Conservation (phyloP, 2,113 vertebrate species). For the Calidris pygmaea region DNA sequence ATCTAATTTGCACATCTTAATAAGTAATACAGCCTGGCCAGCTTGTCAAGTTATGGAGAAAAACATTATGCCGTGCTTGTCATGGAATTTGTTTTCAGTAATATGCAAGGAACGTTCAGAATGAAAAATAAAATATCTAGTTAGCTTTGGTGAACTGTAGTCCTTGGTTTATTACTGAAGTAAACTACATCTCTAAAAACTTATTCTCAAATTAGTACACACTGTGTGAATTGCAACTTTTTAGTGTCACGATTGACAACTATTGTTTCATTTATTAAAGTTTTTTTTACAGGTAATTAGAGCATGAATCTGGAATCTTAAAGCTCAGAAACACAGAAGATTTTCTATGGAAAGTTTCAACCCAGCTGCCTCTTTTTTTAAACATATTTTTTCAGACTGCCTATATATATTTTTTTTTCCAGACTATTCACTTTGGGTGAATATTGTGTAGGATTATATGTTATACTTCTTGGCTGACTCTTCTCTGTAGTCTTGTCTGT, state of each 20-base stretch:
- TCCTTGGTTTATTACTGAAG: neutral
- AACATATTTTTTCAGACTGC: neutral
- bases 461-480: neutral
- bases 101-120: neutral
- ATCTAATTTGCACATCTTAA: neutral
- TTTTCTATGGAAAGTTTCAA: neutral
- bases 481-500: neutral
- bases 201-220: neutral
- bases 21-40: neutral
- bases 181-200: neutral
- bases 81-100: neutral
- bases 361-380: neutral
- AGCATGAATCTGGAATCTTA: neutral
- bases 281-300: neutral
- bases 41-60: neutral
- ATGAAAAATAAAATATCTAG: neutral
- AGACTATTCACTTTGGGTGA: neutral
- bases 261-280: neutral
- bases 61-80: rapidly evolving
- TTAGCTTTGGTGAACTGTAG: neutral
- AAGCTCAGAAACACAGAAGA: neutral
- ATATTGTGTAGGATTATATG: neutral
- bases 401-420: neutral
- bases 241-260: neutral
- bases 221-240: neutral